Conservation (phyloP, 2,888 invertebrate genomes). For the Cyclophora punctaria region DNA sequence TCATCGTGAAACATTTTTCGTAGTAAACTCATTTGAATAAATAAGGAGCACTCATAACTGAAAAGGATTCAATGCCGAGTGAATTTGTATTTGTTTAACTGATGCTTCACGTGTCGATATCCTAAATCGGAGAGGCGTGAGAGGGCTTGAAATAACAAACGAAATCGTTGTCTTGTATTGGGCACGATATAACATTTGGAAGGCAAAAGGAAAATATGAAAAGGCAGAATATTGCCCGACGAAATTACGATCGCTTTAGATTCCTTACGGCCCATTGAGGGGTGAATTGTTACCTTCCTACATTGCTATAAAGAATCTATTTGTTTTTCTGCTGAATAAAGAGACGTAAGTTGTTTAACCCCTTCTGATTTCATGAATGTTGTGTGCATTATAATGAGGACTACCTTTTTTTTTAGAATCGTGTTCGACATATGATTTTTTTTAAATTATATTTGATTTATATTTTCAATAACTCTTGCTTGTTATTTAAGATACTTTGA, state of each 20-base stretch:
- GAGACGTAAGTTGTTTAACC: slow-evolving; percentile 43
- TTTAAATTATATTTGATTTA: no score
- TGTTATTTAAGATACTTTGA: no score
- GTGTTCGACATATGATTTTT: no score
- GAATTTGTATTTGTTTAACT: slow-evolving; percentile 55
- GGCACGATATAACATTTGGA: slow-evolving; percentile 61
- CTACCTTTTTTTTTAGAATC: slow-evolving; percentile 22
- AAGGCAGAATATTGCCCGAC: slow-evolving; percentile 70
- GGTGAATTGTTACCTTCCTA: slow-evolving; percentile 70
- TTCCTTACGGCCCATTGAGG: slow-evolving; percentile 66
- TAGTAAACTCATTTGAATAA: slow-evolving; percentile 3
- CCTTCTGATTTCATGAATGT: slow-evolving; percentile 26
- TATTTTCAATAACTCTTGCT: no score
- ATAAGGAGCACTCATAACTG: slow-evolving; percentile 23
- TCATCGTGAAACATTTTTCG: no score
- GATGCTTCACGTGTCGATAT: slow-evolving; percentile 59
- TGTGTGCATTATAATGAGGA: slow-evolving; percentile 9
- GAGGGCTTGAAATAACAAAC: slow-evolving; percentile 68
- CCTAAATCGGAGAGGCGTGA: slow-evolving; percentile 58
- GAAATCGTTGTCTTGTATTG: slow-evolving; percentile 66
- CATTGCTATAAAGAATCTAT: slow-evolving; percentile 68
- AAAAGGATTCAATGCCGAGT: slow-evolving; percentile 27
- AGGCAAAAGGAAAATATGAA: slow-evolving; percentile 70
- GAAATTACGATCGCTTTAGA: slow-evolving; percentile 73
- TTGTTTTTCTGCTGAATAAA: slow-evolving; percentile 53